phyloP scores from a whole-genome alignment of 1,140 invertebrate species.

The Aethina tumida region DNA sequence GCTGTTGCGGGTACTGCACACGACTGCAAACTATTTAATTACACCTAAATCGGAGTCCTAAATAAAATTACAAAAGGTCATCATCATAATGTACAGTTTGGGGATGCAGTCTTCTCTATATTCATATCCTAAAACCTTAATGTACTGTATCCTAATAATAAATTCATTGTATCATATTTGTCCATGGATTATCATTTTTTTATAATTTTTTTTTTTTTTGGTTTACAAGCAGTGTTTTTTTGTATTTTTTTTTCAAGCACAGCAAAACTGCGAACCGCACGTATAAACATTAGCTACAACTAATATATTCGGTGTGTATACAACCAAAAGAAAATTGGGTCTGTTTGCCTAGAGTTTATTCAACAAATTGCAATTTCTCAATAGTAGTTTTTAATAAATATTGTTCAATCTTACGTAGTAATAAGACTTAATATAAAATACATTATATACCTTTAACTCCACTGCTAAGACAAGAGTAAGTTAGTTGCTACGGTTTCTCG shows the following conservation, averaged over 20 bases:
- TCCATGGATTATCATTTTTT: slow-evolving; percentile 37
- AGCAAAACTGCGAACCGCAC: slow-evolving; percentile 25
- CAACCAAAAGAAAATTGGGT: slow-evolving; percentile 15
- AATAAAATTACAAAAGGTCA: slow-evolving; percentile 28
- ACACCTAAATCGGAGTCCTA: slow-evolving; percentile 28
- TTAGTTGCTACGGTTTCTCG: slow-evolving; percentile 17
- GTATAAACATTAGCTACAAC: slow-evolving; percentile 30
- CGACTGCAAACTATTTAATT: slow-evolving; percentile 25
- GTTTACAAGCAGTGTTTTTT: slow-evolving; percentile 27
- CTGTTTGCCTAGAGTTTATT: slow-evolving; percentile 16
- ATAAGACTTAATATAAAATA: slow-evolving; percentile 29
- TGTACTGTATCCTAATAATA: slow-evolving; percentile 33
- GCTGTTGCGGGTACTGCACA: slow-evolving; percentile 28
- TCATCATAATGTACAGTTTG: slow-evolving; percentile 31
- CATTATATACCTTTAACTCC: slow-evolving; percentile 25
- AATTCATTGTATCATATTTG: slow-evolving; percentile 39
- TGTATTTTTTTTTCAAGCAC: slow-evolving; percentile 23
- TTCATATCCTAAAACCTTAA: slow-evolving; percentile 30
- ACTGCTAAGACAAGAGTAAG: slow-evolving; percentile 26
- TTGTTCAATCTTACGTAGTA: slow-evolving; percentile 23
- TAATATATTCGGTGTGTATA: slow-evolving; percentile 28
- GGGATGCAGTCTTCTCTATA: slow-evolving; percentile 34
- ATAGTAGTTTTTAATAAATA: slow-evolving; percentile 16
- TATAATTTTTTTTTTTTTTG: slow-evolving; percentile 29
- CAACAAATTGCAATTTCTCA: slow-evolving; percentile 18